Base-by-base conservation (phyloP, 2,888 invertebrate genomes). In the Arrhopalites spinosus region DNA sequence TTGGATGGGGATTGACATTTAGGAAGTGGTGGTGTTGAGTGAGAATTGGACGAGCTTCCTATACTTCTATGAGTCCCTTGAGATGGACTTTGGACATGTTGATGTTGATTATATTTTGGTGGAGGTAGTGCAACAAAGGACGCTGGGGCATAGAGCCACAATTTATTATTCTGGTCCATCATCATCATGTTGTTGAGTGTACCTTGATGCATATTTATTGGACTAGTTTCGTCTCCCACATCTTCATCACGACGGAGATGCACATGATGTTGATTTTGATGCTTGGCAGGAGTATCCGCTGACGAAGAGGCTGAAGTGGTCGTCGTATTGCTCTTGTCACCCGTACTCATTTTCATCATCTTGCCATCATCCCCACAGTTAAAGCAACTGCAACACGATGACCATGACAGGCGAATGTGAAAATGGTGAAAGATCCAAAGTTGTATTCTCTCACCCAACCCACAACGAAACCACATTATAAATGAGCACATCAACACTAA, bases 311-410 rank as follows among this genome's bases (percentile, higher is more conserved):
- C 80, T 0, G 79, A 78, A n/a, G 66, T 43, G n/a, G 81, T 82
- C 1, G 82, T 82, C 2, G 82, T 82, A 72, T 81, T 81, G 71
- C 80, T 81, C n/a, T n/a, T n/a, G n/a, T n/a, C n/a, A n/a, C n/a
- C n/a, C n/a, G n/a, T n/a, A n/a, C n/a, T n/a, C n/a, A n/a, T n/a
- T n/a, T n/a, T n/a, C n/a, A n/a, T n/a, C n/a, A n/a, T n/a, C n/a
- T n/a, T n/a, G n/a, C n/a, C n/a, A n/a, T n/a, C n/a, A n/a, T n/a
- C n/a, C n/a, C n/a, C n/a, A n/a, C n/a, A n/a, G n/a, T n/a, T n/a
- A n/a, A n/a, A n/a, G n/a, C n/a, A n/a, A n/a, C n/a, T n/a, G n/a
- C n/a, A n/a, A n/a, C n/a, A n/a, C n/a, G n/a, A n/a, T n/a, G n/a
- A n/a, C n/a, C n/a, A n/a, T n/a, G n/a, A n/a, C n/a, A n/a, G n/a